Percentiles rank a stretch among this genome's conserved stretches.
These are phyloP conservation scores for Leptosomus discolor DNA, from an alignment of 2,113 vertebrate species.

Conservation along the genomic window DNA sequence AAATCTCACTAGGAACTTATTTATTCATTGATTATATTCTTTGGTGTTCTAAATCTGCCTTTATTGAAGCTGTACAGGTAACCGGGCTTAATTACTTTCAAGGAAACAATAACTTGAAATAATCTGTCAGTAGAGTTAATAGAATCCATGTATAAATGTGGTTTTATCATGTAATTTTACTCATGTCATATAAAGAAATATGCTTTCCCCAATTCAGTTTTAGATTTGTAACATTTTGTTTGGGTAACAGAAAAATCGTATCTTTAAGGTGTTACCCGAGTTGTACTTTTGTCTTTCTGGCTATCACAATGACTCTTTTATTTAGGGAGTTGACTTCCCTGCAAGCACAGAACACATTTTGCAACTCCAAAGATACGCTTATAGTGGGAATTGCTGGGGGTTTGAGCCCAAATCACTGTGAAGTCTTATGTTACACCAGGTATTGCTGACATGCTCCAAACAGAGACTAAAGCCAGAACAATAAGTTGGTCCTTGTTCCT, in stretches of 20 bases:
- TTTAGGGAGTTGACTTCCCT: not conserved
- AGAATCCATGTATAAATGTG: not conserved
- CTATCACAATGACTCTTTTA: not conserved
- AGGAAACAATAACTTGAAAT: not conserved
- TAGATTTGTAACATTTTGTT: not conserved
- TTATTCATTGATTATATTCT: not conserved
- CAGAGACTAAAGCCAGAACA: not conserved
- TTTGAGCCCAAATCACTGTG: not conserved
- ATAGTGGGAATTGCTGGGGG: fast-evolving
- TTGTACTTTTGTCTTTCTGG: not conserved
- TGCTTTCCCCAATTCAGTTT: not conserved
- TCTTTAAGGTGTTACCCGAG: not conserved
- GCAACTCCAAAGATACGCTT: not conserved
- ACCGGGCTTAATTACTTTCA: not conserved
- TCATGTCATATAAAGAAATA: not conserved
- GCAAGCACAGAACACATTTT: not conserved
- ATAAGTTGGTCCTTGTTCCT: not conserved
- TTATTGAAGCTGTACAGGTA: not conserved
- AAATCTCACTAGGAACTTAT: not conserved
- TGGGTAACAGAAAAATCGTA: not conserved
- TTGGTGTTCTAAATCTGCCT: not conserved
- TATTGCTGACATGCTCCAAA: not conserved
- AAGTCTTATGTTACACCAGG: not conserved
- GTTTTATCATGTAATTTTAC: not conserved
- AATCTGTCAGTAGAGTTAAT: not conserved